Conservation (phyloP, 2,113 vertebrate genomes). For the Pygoscelis antarcticus region DNA sequence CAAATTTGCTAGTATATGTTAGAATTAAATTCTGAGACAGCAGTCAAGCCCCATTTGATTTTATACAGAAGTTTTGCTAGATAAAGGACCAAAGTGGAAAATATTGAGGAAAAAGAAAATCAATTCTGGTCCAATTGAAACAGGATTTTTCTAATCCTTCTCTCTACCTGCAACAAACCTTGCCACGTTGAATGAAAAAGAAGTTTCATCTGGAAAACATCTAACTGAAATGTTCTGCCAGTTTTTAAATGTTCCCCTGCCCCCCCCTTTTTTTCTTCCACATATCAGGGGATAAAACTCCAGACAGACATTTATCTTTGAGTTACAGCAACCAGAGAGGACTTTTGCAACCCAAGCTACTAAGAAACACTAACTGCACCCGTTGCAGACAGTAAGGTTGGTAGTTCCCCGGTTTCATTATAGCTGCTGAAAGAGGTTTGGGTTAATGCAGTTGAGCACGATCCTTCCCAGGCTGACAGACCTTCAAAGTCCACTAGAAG, state of each 20-base stretch:
- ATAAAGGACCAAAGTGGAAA: not conserved
- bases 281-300: not conserved
- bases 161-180: not conserved
- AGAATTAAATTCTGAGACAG: not conserved
- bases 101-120: too few relatives aligned
- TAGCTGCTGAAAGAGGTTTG: not conserved
- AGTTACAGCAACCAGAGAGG: not conserved
- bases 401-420: not conserved
- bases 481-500: not conserved
- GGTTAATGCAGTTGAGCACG: not conserved
- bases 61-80: not conserved
- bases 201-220: not conserved
- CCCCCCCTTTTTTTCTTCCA: fast-evolving
- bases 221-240: not conserved
- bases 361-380: not conserved
- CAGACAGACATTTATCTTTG: not conserved
- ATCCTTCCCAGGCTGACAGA: not conserved
- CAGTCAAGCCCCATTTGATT: not conserved
- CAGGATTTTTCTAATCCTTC: not conserved
- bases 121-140: not conserved
- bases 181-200: not conserved
- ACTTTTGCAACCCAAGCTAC: not conserved
- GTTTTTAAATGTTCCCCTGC: not conserved
- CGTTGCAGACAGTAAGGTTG: not conserved
- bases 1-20: not conserved